Evolutionary conservation across 1,140 invertebrate species (phyloP).

Genomic region (Oryctes rhinoceros): DNA sequence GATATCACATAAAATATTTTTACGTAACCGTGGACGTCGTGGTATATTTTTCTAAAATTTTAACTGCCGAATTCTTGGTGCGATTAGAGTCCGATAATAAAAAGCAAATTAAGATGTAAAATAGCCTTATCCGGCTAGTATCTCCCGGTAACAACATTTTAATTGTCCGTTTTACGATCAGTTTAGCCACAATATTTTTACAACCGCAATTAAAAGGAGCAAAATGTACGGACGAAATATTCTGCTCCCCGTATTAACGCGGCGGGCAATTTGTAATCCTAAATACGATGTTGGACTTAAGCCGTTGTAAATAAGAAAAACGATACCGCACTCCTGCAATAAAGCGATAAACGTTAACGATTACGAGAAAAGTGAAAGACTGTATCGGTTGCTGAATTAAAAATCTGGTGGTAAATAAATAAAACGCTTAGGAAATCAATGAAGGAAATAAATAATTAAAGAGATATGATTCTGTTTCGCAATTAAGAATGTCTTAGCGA

Average conservation of each 20-base stretch:
- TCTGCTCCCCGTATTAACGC: background rate
- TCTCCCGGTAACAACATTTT: slow-evolving; percentile 6
- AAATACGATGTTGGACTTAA: background rate
- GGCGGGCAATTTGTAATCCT: background rate
- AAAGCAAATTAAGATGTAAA: slow-evolving; percentile 9
- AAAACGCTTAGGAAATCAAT: too few relatives aligned
- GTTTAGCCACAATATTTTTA: background rate
- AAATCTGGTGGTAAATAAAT: too few relatives aligned
- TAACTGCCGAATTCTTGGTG: background rate
- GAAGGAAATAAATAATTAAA: too few relatives aligned
- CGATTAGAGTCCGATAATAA: background rate
- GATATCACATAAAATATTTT: too few relatives aligned
- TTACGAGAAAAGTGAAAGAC: too few relatives aligned
- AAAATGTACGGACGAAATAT: background rate
- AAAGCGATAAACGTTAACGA: background rate
- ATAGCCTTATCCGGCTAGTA: background rate
- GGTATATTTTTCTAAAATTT: slow-evolving; percentile 1
- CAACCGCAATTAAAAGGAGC: background rate
- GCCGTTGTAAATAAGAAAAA: background rate
- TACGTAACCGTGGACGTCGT: background rate
- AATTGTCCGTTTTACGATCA: background rate
- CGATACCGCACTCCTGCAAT: background rate
- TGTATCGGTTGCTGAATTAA: too few relatives aligned
- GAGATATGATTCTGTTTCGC: too few relatives aligned
- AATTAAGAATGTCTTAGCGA: too few relatives aligned